Evolutionary conservation across 2,113 vertebrate species (phyloP).

Genomic region (Leptosomus discolor): DNA sequence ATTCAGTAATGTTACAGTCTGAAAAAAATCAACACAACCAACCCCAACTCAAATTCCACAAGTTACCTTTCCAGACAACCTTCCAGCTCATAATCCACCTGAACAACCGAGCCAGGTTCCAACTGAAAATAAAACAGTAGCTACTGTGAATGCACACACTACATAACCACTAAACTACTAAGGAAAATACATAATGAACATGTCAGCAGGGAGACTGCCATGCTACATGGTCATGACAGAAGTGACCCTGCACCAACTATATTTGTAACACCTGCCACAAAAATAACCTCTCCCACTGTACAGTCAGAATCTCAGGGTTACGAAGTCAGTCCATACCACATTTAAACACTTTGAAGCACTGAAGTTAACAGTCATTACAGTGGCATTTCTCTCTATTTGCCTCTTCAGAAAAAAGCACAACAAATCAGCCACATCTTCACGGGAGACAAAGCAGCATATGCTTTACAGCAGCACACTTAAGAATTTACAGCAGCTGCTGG

Average conservation of each 20-base stretch:
- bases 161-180: background rate
- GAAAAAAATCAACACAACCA: fast-evolving
- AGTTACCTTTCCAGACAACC: background rate
- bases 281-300: background rate
- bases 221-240: fast-evolving
- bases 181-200: background rate
- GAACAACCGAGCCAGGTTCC: background rate
- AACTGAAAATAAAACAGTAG: background rate
- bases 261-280: background rate
- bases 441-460: fast-evolving
- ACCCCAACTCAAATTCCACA: background rate
- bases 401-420: background rate
- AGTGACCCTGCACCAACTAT: background rate
- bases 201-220: background rate
- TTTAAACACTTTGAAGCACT: background rate
- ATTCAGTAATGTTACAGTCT: background rate
- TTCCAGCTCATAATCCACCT: background rate
- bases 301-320: background rate
- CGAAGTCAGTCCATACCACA: fast-evolving
- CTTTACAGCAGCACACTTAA: fast-evolving
- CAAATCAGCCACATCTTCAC: background rate
- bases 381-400: background rate
- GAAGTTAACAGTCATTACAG: background rate
- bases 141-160: background rate
- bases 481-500: background rate